These are phyloP conservation scores for Microcaecilia unicolor DNA, from an alignment of 2,797 vertebrate genomes.

Conservation along the genomic window DNA sequence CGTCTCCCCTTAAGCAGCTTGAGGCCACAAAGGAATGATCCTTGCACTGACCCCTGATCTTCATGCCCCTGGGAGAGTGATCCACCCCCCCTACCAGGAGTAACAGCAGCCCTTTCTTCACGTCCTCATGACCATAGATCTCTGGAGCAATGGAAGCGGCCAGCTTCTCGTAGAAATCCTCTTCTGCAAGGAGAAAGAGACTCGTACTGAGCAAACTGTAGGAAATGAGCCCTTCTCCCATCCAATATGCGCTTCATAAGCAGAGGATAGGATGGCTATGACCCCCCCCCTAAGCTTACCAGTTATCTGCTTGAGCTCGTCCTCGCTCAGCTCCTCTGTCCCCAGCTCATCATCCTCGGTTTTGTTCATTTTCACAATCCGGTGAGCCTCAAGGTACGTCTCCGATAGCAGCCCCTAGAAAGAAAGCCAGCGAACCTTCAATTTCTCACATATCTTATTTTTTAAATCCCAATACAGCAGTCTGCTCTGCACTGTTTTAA, in stretches of 20 bases:
- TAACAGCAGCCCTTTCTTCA: constrained; percentile 86
- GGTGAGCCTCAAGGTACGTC: constrained; percentile 80
- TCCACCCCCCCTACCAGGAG: constrained; percentile 84
- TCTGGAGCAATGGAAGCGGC: constrained; percentile 85
- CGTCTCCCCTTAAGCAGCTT: no score
- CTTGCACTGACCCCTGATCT: constrained; percentile 71
- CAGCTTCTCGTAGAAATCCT: constrained; percentile 83
- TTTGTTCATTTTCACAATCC: constrained; percentile 76
- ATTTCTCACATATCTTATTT: no score
- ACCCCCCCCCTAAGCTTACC: constrained; percentile 41
- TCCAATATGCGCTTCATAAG: no score
- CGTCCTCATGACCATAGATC: constrained; percentile 88
- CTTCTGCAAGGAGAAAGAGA: constrained; percentile 51
- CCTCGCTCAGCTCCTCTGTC: constrained; percentile 61
- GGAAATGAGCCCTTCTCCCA: no score
- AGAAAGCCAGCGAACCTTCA: no score
- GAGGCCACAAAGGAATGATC: neutral
- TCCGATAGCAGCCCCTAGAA: constrained; percentile 80
- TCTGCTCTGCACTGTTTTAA: no score
- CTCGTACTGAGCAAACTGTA: no score
- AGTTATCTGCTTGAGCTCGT: constrained; percentile 75
- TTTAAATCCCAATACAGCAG: no score
- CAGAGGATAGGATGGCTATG: no score
- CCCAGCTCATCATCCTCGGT: constrained; percentile 75
- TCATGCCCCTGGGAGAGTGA: constrained; percentile 83